These are phyloP conservation scores for Glossophaga mutica DNA, from an alignment of 2,797 vertebrate genomes.

Conservation along the genomic window DNA sequence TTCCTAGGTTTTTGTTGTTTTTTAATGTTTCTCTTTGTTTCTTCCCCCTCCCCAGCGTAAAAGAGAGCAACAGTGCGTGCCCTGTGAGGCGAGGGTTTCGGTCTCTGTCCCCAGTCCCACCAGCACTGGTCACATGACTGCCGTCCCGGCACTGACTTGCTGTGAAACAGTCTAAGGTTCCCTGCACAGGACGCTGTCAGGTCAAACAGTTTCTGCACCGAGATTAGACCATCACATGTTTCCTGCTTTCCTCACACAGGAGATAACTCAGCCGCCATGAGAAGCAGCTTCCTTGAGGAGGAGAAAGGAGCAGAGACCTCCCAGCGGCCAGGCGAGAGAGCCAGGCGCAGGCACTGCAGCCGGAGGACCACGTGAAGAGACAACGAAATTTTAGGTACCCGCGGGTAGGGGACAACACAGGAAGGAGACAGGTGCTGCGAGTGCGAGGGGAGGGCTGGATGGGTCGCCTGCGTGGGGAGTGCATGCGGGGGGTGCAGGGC, in stretches of 20 bases:
- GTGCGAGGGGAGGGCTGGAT: neutral
- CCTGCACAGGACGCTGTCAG: neutral
- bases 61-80: neutral
- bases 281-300: neutral
- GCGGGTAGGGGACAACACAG: neutral
- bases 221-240: neutral
- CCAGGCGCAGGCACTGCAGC: neutral
- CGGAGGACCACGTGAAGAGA: neutral
- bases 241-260: neutral
- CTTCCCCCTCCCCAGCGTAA: conserved; percentile 15
- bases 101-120: too few relatives aligned
- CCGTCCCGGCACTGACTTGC: neutral
- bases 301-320: neutral
- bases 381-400: neutral
- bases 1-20: neutral
- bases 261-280: too few relatives aligned
- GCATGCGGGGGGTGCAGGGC: neutral
- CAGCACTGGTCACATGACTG: neutral
- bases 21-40: neutral
- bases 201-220: too few relatives aligned
- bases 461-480: neutral
- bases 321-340: neutral
- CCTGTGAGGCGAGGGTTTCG: conserved; percentile 15
- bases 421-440: neutral
- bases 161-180: neutral